Percentiles rank a stretch among this genome's conserved stretches.
phyloP scores from a whole-genome alignment of 2,888 invertebrate species.

The Nemoura dubitans region DNA sequence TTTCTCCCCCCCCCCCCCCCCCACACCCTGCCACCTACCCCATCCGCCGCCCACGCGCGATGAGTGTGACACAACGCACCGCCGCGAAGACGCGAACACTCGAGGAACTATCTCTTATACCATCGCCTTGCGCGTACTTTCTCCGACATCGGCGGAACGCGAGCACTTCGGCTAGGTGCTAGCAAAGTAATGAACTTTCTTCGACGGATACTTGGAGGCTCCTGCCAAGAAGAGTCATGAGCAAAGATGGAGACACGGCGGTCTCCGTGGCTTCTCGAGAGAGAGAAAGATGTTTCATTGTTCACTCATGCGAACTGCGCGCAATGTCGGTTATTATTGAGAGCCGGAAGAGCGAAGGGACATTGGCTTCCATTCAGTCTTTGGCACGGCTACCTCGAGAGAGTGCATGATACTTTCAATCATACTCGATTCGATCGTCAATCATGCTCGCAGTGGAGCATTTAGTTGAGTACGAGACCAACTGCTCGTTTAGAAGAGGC shows the following conservation, averaged over 20 bases:
- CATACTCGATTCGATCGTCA: not conserved
- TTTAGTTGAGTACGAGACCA: not conserved
- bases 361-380: conserved; percentile 21
- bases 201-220: not conserved
- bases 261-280: not conserved
- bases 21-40: not conserved
- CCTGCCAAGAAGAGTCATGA: not conserved
- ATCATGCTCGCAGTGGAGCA: not conserved
- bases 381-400: conserved; percentile 16
- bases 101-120: not conserved
- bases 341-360: conserved; percentile 23
- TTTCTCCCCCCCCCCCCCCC: conserved; percentile 37
- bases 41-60: not conserved
- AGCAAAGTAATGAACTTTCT: conserved; percentile 33
- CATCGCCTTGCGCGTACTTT: conserved; percentile 23
- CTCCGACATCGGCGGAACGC: not conserved
- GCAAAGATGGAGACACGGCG: not conserved
- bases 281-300: conserved; percentile 33
- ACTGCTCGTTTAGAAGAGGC: not conserved
- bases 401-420: conserved; percentile 15
- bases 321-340: conserved; percentile 31
- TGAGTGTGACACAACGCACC: not conserved
- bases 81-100: not conserved
- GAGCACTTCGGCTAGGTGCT: not conserved
- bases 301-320: conserved; percentile 30